phyloP scores from a whole-genome alignment of 2,797 vertebrate species.

The Acrossocheilus fasciatus region DNA sequence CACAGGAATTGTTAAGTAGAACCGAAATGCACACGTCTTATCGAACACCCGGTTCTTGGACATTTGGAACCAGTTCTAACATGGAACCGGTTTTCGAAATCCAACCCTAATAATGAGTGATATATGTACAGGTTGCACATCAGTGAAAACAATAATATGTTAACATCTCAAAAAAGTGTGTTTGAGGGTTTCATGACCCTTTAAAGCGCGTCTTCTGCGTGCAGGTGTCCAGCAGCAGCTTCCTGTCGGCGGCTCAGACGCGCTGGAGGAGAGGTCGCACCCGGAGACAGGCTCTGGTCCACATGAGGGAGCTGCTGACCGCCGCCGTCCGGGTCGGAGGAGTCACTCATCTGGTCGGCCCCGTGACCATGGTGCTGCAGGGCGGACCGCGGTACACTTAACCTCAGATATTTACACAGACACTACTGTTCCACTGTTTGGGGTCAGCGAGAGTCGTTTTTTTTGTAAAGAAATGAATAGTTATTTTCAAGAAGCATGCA shows the following conservation, averaged over 20 bases:
- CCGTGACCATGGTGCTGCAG: conserved; percentile 97
- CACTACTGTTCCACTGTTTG: not conserved
- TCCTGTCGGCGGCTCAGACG: conserved; percentile 95
- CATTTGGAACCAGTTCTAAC: too few species aligned
- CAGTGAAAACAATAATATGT: too few species aligned
- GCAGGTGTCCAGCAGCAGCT: conserved; percentile 97
- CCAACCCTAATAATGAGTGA: too few species aligned
- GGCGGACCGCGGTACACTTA: conserved; percentile 89
- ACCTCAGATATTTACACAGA: not conserved
- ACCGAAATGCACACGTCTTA: too few species aligned
- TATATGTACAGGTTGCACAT: too few species aligned
- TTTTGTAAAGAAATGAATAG: not conserved
- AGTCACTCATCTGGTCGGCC: conserved; percentile 95
- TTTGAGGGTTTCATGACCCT: too few species aligned
- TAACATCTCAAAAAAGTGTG: too few species aligned
- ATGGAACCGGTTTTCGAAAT: too few species aligned
- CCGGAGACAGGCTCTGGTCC: conserved; percentile 93
- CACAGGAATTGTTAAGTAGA: too few species aligned
- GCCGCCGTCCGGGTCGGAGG: conserved; percentile 95
- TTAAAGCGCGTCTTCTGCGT: not conserved
- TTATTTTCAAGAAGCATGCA: not conserved
- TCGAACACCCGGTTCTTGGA: too few species aligned
- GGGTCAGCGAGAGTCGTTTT: not conserved
- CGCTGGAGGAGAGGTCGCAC: conserved; percentile 96
- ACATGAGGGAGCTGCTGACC: conserved; percentile 96